These are phyloP conservation scores for Nomada ruficornis DNA, from an alignment of 2,888 invertebrate species.

Conservation along the genomic window DNA sequence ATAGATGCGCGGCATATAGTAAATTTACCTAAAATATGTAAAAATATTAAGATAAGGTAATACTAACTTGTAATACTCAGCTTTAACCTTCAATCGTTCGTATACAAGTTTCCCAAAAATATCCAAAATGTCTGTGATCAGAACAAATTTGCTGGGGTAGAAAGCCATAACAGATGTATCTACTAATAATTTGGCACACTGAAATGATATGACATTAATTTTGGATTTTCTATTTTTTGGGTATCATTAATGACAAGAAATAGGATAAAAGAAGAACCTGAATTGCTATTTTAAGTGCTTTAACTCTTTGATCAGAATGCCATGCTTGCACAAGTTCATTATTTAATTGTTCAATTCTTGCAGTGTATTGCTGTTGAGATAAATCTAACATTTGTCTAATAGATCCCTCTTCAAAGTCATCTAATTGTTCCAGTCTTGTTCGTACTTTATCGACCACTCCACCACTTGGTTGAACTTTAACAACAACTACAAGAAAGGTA, in stretches of 20 bases:
- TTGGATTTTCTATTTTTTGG: neutral
- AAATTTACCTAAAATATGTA: neutral
- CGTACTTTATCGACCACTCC: constrained; percentile 94
- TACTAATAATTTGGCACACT: constrained; percentile 96
- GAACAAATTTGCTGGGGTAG: constrained; percentile 99
- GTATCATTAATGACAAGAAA: constrained; percentile 7
- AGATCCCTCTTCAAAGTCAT: constrained; percentile 96
- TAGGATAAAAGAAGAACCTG: constrained; percentile 85
- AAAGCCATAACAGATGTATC: constrained; percentile 96
- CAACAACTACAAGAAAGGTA: constrained; percentile 86
- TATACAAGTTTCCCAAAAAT: constrained; percentile 96
- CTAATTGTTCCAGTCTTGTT: constrained; percentile 95
- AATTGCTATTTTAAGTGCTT: constrained; percentile 97
- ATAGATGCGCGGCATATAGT: neutral
- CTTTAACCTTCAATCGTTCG: constrained; percentile 92
- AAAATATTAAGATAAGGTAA: constrained; percentile 15
- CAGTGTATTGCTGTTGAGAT: constrained; percentile 96
- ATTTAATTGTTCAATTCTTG: constrained; percentile 95
- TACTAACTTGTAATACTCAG: constrained; percentile 87
- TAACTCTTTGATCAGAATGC: constrained; percentile 97
- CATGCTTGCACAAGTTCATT: constrained; percentile 96
- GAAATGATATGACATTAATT: constrained; percentile 68
- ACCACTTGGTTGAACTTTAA: constrained; percentile 90
- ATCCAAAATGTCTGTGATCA: constrained; percentile 97
- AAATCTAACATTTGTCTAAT: constrained; percentile 95